Conservation (phyloP, 2,797 vertebrate species). For the Enteromius afrohamiltoni region DNA sequence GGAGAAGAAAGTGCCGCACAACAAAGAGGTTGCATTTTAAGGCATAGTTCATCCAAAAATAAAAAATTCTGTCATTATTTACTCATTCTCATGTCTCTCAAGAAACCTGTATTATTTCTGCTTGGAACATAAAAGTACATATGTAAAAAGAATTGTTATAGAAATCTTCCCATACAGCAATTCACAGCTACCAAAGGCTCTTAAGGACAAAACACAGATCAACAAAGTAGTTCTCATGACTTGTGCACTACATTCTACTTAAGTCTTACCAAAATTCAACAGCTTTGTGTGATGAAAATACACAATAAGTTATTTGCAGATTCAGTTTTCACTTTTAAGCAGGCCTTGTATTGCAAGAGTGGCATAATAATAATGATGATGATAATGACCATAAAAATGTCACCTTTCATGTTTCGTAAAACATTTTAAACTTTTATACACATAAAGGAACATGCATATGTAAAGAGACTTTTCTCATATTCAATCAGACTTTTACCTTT, state of each 20-base stretch:
- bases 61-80: conserved; percentile 40
- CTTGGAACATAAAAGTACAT: not conserved
- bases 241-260: not conserved
- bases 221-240: not conserved
- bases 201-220: not conserved
- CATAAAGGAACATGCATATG: not conserved
- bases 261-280: not conserved
- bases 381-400: not conserved
- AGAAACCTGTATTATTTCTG: conserved; percentile 7
- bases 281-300: not conserved
- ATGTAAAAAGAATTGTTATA: not conserved
- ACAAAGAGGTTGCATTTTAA: conserved; percentile 39
- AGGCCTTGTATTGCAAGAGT: not conserved
- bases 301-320: not conserved
- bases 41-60: conserved; percentile 10
- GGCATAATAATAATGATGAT: not conserved
- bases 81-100: not conserved
- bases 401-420: not conserved
- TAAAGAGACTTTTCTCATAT: no score
- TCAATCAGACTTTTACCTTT: not conserved
- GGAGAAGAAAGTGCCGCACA: conserved; percentile 29
- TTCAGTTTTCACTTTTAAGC: not conserved
- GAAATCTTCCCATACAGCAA: not conserved
- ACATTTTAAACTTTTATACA: not conserved
- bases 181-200: not conserved